Evolutionary conservation across 2,113 vertebrate genomes (phyloP), one percentile per base, ranked within the genome.

Genomic region (Apeltes quadracus): DNA sequence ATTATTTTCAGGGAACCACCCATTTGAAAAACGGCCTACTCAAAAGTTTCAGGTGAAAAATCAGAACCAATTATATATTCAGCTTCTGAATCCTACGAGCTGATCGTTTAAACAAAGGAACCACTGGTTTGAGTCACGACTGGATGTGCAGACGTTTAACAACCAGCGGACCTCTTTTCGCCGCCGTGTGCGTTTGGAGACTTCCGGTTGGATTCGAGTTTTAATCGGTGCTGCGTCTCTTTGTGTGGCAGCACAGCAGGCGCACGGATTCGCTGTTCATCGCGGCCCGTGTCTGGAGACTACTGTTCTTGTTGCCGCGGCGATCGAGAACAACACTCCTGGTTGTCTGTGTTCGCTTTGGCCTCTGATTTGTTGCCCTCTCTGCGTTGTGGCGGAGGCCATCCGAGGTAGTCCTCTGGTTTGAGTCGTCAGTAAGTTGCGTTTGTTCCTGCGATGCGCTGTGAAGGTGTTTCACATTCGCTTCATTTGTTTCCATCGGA

Each of bases 261-360:
- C 16, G 25, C 29, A 36, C 53, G 32, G 22, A 70, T 48, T 56
- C 43, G 18, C 18, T 58, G 0, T 53, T 65, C 23, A 29, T 65
- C 27, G 8, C 57, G 66, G 50, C 43, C 64, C 44, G 32, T 59
- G 23, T 75, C 64, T 74, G 44, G 53, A 36, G 10, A 38, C 23
- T 20, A 43, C 62, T 68, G 34, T 61, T 68, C 71, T 54, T 63
- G 84, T 89, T 87, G 32, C 74, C 67, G 81, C 80, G 72, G 79
- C 7, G 38, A 83, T 36, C 11, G 38, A 57, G 18, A 71, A 59
- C 43, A 43, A 72, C 57, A 25, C 5, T 66, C 66, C 71, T 73
- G 11, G 38, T 29, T 23, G n/a, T 48, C 18, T 79, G 20, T 39
- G 54, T 27, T 64, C 20, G 48, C 69, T 50, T 78, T 75, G 50